These are phyloP conservation scores for Hippasteria phrygiana DNA, from an alignment of 53 echinoderm and acorn worm species.

Conservation along the genomic window DNA sequence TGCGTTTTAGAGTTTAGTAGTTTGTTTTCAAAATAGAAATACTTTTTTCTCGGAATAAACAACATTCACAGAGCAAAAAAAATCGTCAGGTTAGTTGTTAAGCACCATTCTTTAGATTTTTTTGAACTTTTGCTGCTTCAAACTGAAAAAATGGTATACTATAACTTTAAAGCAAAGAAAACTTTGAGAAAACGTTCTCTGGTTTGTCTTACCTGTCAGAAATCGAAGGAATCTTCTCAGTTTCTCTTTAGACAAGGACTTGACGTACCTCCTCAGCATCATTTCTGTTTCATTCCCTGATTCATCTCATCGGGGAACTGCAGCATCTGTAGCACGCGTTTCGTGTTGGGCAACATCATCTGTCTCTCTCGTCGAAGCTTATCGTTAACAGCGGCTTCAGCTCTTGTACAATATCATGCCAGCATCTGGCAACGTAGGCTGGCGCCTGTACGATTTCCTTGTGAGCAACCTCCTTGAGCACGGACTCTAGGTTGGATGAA, in stretches of 20 bases:
- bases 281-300: slow-evolving; percentile 26
- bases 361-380: slow-evolving; percentile 42
- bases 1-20: too few relatives aligned
- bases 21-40: too few relatives aligned
- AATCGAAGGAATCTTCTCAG: slow-evolving; percentile 61
- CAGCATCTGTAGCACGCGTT: slow-evolving; percentile 37
- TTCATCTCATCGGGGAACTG: slow-evolving; percentile 52
- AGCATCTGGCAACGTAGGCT: slow-evolving; percentile 61
- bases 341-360: slow-evolving; percentile 37
- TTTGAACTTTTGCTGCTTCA: too few relatives aligned
- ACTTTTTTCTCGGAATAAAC: too few relatives aligned
- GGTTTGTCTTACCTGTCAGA: slow-evolving; percentile 54
- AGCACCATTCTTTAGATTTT: too few relatives aligned
- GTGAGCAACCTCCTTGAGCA: slow-evolving; percentile 69
- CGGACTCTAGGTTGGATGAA: slow-evolving; percentile 4
- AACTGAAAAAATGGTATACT: background rate
- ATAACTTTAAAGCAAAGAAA: background rate
- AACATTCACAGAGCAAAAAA: too few relatives aligned
- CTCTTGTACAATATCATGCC: slow-evolving; percentile 34
- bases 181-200: background rate
- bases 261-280: slow-evolving; percentile 63
- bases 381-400: slow-evolving; percentile 40
- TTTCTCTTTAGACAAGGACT: slow-evolving; percentile 48
- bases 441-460: slow-evolving; percentile 66
- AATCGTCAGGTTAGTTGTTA: too few relatives aligned